Evolutionary conservation across 2,113 vertebrate species (phyloP), one percentile per base, ranked within the genome.

Genomic region (Cyanistes caeruleus): DNA sequence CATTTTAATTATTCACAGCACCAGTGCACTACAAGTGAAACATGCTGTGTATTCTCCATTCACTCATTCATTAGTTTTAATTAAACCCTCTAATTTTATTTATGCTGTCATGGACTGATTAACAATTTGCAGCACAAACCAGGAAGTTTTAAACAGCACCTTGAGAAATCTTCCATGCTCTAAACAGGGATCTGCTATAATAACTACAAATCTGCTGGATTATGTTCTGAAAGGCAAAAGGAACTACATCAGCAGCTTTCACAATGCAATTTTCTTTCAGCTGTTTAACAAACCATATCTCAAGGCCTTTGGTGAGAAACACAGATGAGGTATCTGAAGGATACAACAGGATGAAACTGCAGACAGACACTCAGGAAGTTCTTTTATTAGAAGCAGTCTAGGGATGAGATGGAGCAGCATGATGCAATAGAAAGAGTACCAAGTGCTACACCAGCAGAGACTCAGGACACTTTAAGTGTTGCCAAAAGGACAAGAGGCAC

Each of bases 61-160:
- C 96, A 91, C 97, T 98, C 96, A 93, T 98, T 98, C 98, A 98
- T 98, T 98, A 98, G 98, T 98, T 98, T 98, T 98, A 98, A 98
- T 98, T 98, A 98, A 98, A 98, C 98, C 94, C 97, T 98, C 98
- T 98, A 97, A 98, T 98, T 98, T 98, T 98, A 98, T 98, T 98
- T 98, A 98, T 98, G 97, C 97, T 98, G 98, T 98, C 98, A 98
- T 43, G 93, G 96, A 98, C 96, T 98, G 97, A 98, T 98, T 98
- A 98, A 98, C 98, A 98, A 97, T 97, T 97, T 98, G 96, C 96
- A 97, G 97, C 84, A 94, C 80, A 97, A 96, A 98, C 62, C 93
- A 94, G 95, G 95, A 97, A 97, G 96, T 95, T 95, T 97, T 98
- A 98, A 98, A 97, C 75, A 96, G 85, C 95, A 96, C 86, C 97